phyloP scores from a whole-genome alignment of 2,797 vertebrate species.

The Diglossa cyanea region DNA sequence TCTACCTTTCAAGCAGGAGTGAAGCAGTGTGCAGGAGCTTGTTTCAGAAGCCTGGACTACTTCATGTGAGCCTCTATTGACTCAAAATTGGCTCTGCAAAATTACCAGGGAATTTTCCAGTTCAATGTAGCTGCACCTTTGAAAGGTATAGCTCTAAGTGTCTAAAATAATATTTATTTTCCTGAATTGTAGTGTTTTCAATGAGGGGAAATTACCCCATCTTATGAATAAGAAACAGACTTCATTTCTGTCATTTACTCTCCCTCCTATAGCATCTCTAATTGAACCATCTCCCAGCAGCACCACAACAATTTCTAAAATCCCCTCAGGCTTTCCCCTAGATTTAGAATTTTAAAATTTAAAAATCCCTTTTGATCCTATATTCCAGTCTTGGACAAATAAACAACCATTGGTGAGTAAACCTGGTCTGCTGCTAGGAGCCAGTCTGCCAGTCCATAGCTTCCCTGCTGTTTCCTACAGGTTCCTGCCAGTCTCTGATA shows the following conservation, averaged over 20 bases:
- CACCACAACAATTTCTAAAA: not conserved
- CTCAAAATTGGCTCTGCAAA: not conserved
- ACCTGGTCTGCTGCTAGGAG: not conserved
- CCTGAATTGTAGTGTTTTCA: not conserved
- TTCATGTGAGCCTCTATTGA: not conserved
- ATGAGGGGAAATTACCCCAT: not conserved
- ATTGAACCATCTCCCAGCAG: not conserved
- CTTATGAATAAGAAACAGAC: not conserved
- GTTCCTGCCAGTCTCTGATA: not conserved
- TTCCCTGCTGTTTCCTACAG: not conserved
- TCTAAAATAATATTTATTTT: not conserved
- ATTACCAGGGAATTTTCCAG: not conserved
- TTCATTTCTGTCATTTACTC: not conserved
- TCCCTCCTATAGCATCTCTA: not conserved
- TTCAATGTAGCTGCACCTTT: not conserved
- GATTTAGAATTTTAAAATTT: not conserved
- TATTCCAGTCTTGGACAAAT: not conserved
- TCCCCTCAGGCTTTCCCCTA: not conserved
- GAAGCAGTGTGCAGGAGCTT: rapidly evolving
- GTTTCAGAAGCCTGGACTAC: not conserved
- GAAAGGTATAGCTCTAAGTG: not conserved
- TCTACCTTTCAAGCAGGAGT: not conserved
- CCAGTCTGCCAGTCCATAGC: not conserved
- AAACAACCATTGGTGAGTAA: not conserved
- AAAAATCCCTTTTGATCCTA: not conserved